Evolutionary conservation across 2,113 vertebrate species (phyloP), one percentile per base, ranked within the genome.

Genomic region (Sciurus niger): DNA sequence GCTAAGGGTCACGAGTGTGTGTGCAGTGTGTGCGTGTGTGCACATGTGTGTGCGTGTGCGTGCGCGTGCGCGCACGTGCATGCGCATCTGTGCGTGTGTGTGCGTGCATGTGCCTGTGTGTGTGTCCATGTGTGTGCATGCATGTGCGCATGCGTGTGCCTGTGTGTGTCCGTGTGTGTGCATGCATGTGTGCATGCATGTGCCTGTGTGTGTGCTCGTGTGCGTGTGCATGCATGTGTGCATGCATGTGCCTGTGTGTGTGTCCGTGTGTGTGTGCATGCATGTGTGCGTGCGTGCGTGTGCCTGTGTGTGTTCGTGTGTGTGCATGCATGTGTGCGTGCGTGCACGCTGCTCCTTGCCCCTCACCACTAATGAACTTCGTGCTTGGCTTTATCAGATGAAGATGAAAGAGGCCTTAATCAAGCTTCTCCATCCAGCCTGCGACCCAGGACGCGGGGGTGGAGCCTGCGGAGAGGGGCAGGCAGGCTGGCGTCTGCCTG

Each of bases 331-430:
- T 40, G 40, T 1, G 2, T 28, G 40, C 40, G 68, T 83, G 82
- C 37, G 18, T 87, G 63, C 22, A 30, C 58, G 34, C 67, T 60
- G 67, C 14, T 70, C 34, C 97, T 87, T 95, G 88, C 84, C 83
- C 60, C 92, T 85, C 32, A 30, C 70, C 82, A 96, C 77, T 86
- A 85, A 97, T 65, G 93, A 93, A 90, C 84, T 95, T 93, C 78
- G 82, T 34, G 76, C 60, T 85, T 32, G 34, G 37, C 37, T 94
- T 97, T 95, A 91, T 95, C 93, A 82, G 93, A 82, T 94, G 72
- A 88, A 80, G 76, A 89, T 94, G 87, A 97, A 97, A 58, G 40
- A 82, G 83, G 17, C 73, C 84, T 96, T 97, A 76, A 84, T 77
- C 89, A 97, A 76, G 55, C 76, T 30, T 70, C 55, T 89, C 89